Conservation (phyloP, 2,888 invertebrate species). For the Orthosia cruda region DNA sequence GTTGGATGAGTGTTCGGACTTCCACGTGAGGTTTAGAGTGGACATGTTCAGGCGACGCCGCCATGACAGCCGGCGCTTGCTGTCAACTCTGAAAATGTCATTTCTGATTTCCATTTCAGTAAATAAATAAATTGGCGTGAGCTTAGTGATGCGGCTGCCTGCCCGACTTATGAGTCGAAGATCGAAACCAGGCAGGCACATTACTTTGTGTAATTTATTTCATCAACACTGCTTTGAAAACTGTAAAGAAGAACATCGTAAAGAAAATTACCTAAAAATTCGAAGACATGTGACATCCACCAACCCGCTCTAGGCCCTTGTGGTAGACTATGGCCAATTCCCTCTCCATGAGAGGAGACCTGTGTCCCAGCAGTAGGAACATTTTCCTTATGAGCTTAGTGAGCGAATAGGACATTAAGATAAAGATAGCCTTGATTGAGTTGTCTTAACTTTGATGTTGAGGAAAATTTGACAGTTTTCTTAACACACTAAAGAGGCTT, state of each 20-base stretch:
- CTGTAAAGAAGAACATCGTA: too few relatives aligned
- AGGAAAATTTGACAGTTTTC: not conserved
- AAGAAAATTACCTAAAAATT: too few relatives aligned
- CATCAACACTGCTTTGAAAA: too few relatives aligned
- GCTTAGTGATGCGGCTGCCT: not conserved
- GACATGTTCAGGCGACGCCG: slow-evolving; percentile 75
- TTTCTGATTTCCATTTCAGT: not conserved
- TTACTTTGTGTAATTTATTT: too few relatives aligned
- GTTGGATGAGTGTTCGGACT: slow-evolving; percentile 73
- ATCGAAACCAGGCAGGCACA: too few relatives aligned
- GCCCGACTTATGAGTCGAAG: too few relatives aligned
- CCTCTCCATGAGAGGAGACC: too few relatives aligned
- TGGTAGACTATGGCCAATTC: too few relatives aligned
- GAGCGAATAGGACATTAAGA: not conserved
- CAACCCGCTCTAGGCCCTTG: too few relatives aligned
- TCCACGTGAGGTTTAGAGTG: slow-evolving; percentile 67
- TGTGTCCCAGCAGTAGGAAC: too few relatives aligned
- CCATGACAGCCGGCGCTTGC: slow-evolving; percentile 75
- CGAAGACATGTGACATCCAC: too few relatives aligned
- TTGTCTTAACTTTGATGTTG: not conserved
- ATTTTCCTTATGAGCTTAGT: not conserved
- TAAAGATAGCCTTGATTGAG: not conserved
- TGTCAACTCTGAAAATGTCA: slow-evolving; percentile 53
- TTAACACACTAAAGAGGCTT: too few relatives aligned
- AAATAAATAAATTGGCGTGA: not conserved